Evolutionary conservation across 2,888 invertebrate genomes (phyloP).

Genomic region (Phyllotreta striolata): DNA sequence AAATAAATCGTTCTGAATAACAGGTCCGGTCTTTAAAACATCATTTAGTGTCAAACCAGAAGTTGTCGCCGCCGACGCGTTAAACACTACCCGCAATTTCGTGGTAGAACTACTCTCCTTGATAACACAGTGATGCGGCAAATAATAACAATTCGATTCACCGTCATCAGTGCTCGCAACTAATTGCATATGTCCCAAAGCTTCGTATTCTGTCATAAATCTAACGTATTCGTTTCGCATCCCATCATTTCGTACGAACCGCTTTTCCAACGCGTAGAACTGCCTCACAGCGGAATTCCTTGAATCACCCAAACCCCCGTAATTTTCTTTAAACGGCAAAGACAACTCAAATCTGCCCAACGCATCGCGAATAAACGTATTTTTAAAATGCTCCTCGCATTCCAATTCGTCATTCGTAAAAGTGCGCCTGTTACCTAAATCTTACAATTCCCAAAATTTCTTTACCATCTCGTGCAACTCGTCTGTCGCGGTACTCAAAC

Average conservation of each 20-base stretch:
- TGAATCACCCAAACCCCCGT: background rate
- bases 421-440: conserved; percentile 7
- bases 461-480: no score
- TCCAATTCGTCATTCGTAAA: conserved; percentile 23
- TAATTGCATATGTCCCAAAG: no score
- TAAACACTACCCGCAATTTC: conserved; percentile 28
- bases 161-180: no score
- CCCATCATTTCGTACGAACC: no score
- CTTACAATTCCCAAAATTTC: background rate
- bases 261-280: conserved; percentile 1
- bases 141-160: no score
- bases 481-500: no score
- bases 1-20: conserved; percentile 40
- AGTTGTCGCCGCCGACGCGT: conserved; percentile 14
- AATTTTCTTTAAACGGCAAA: conserved; percentile 27
- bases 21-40: conserved; percentile 16
- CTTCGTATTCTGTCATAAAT: no score
- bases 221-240: no score
- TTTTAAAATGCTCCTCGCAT: conserved; percentile 28
- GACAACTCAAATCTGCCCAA: conserved; percentile 30
- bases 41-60: conserved; percentile 25
- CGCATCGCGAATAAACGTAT: conserved; percentile 12
- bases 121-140: no score
- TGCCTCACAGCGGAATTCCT: background rate
- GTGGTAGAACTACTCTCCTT: conserved; percentile 15